Base-by-base conservation (phyloP, 2,797 vertebrate genomes). In the Antennarius maculatus region DNA sequence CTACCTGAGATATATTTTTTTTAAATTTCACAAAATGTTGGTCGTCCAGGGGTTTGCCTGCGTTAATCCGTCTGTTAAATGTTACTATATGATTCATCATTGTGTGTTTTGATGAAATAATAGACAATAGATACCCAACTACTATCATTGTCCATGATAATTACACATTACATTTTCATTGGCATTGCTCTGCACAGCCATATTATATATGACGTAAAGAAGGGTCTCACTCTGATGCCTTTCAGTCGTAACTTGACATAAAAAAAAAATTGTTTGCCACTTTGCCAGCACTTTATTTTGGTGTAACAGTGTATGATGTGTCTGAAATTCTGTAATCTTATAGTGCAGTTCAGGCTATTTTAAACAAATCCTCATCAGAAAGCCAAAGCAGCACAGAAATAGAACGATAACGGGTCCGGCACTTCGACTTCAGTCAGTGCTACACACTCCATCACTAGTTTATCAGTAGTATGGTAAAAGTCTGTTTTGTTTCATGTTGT, bases 301-400 rank as follows among this genome's bases (percentile, higher is more conserved):
- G 62, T 68, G 73, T 82, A 56, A 72, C 54, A 47, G 67, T 86
- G 42, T 76, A 53, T 56, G 6, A 49, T 84, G 66, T 76, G 72
- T 83, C 68, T 61, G 55, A 39, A 10, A 68, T 76, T 41, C 73
- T 71, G 42, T 81, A 71, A 34, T 8, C 31, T 61, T 27, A 56
- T 75, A n/a, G 54, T 66, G 57, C 34, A 50, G 69, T 70, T 71
- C 28, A 61, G 74, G 41, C 56, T 65, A n/a, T 81, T 64, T 80
- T 66, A 50, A 57, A 66, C 27, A 66, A 83, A 72, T 42, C 27
- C 80, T 83, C 37, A 75, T 81, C 74, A 76, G 75, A 77, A 89
- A 85, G 82, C 90, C 87, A 91, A 91, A 90, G 87, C 74, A 82
- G 77, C 74, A 74, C 75, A 76, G 73, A 58, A 86, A 78, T 59